Percentiles rank a stretch among this genome's conserved stretches.
phyloP scores from a whole-genome alignment of 2,113 vertebrate species.

The human region DNA sequence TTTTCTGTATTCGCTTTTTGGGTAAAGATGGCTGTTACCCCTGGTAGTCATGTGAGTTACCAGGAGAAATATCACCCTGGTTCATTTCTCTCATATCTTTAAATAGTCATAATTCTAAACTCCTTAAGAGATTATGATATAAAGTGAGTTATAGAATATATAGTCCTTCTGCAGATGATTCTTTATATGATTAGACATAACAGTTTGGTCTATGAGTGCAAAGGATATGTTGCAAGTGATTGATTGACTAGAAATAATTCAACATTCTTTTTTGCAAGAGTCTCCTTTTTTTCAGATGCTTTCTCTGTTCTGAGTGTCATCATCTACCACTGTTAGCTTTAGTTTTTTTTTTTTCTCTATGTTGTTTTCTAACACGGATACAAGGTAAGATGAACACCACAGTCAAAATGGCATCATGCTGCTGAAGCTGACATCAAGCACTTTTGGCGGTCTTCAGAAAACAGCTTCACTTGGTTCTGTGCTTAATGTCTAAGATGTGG shows the following conservation, averaged over 20 bases:
- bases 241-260: constrained; percentile 13
- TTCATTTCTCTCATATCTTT: background rate
- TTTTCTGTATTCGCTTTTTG: background rate
- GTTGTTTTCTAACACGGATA: constrained; percentile 42
- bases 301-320: background rate
- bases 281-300: constrained; percentile 30
- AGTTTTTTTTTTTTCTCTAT: background rate
- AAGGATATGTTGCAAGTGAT: background rate
- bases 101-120: background rate
- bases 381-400: constrained; percentile 34
- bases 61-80: background rate
- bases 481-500: constrained; percentile 48
- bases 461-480: constrained; percentile 49
- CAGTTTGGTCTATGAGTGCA: background rate
- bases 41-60: background rate
- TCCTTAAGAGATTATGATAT: background rate
- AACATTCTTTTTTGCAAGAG: background rate
- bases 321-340: constrained; percentile 32
- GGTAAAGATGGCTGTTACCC: background rate
- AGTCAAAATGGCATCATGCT: constrained; percentile 42
- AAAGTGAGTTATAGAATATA: background rate
- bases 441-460: constrained; percentile 55
- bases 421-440: constrained; percentile 37
- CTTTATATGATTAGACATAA: constrained; percentile 3
- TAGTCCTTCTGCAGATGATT: background rate